A percentile compares a stretch with the other conserved stretches of the same genome.
Evolutionary conservation across 2,797 vertebrate genomes (phyloP).

Genomic region (Spinibarbus caldwelli): DNA sequence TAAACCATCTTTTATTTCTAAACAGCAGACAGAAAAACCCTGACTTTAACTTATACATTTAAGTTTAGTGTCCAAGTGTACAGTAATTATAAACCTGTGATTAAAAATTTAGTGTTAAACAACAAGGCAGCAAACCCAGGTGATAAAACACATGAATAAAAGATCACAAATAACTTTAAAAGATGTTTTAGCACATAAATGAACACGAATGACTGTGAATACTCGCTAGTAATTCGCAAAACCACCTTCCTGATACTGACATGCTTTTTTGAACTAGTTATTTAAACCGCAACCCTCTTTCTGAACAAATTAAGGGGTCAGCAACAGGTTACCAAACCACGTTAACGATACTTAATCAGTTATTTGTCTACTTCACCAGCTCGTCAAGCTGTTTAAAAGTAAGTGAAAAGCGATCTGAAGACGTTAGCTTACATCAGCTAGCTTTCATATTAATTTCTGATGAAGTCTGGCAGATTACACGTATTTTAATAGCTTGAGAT

Average conservation of each 20-base stretch:
- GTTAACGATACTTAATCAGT: neutral
- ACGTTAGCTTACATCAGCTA: constrained; percentile 15
- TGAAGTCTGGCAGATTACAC: neutral
- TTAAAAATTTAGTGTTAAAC: neutral
- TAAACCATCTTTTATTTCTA: neutral
- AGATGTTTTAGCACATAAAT: neutral
- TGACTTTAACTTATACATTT: no score
- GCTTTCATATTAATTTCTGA: neutral
- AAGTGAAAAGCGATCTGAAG: neutral
- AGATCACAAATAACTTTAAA: neutral
- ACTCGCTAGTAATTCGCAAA: neutral
- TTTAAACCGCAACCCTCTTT: neutral
- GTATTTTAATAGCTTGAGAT: neutral
- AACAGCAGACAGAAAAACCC: no score
- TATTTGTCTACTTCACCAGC: neutral
- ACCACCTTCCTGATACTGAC: neutral
- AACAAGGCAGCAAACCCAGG: neutral
- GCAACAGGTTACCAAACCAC: neutral
- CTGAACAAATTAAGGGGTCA: neutral
- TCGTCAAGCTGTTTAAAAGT: neutral
- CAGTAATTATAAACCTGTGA: neutral
- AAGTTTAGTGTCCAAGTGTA: neutral
- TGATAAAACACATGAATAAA: neutral
- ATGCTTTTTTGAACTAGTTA: neutral
- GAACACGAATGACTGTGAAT: neutral